Evolutionary conservation across 1,140 invertebrate species (phyloP).

Genomic region (Listronotus bonariensis): DNA sequence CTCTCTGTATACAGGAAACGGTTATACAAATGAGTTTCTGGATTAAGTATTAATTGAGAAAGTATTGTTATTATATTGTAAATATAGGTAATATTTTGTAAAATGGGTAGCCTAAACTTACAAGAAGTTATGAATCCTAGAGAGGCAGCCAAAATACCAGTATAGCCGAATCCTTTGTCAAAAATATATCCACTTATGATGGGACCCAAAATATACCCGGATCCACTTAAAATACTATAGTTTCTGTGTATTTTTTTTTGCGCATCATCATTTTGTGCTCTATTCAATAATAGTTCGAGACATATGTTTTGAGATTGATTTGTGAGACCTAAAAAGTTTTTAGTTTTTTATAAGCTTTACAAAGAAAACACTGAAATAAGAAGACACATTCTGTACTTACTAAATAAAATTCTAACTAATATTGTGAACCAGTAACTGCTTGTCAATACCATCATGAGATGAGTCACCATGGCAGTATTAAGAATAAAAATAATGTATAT

Average conservation of each 20-base stretch:
- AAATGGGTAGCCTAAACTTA: not conserved
- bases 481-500: conserved; percentile 33
- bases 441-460: conserved; percentile 30
- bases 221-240: conserved; percentile 30
- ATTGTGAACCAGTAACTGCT: conserved; percentile 33
- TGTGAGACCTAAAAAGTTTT: conserved; percentile 18
- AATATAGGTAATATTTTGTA: too few relatives aligned
- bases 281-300: conserved; percentile 24
- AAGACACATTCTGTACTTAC: conserved; percentile 3
- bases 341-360: too few relatives aligned
- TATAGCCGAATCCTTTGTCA: conserved; percentile 30
- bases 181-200: conserved; percentile 36
- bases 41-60: too few relatives aligned
- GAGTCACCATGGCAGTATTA: conserved; percentile 17
- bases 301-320: conserved; percentile 30
- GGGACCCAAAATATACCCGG: conserved; percentile 34
- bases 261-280: conserved; percentile 20
- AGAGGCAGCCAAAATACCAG: conserved; percentile 23
- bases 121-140: conserved; percentile 19
- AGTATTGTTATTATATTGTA: too few relatives aligned
- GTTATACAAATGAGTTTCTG: too few relatives aligned
- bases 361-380: too few relatives aligned
- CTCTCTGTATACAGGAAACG: too few relatives aligned
- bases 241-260: conserved; percentile 15
- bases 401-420: conserved; percentile 30